phyloP scores from a whole-genome alignment of 2,888 invertebrate species.

The Sceliomorpha sp. region DNA sequence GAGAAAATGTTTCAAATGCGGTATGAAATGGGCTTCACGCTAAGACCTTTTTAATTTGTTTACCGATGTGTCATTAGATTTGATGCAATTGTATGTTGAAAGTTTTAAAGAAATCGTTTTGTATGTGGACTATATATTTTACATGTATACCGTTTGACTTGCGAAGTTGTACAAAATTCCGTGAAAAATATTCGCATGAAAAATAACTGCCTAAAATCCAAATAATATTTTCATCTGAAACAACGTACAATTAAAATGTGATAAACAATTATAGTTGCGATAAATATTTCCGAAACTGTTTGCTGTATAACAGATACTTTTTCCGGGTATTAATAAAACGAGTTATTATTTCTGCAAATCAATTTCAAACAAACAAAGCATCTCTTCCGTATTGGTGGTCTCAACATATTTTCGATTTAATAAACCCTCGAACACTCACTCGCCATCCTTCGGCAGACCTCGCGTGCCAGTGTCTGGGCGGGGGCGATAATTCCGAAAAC shows the following conservation, averaged over 20 bases:
- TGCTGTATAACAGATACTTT: too few relatives aligned
- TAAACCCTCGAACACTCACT: slow-evolving; percentile 64
- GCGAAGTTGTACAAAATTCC: too few relatives aligned
- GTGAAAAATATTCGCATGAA: too few relatives aligned
- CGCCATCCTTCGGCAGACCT: slow-evolving; percentile 56
- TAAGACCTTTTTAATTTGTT: slow-evolving; percentile 8
- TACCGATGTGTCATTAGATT: slow-evolving; percentile 1
- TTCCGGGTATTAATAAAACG: too few relatives aligned
- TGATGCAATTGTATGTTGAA: background rate
- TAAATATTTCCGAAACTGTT: too few relatives aligned
- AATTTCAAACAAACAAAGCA: slow-evolving; percentile 14
- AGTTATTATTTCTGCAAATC: slow-evolving; percentile 7
- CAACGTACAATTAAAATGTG: too few relatives aligned
- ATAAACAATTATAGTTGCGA: too few relatives aligned
- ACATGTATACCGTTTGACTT: too few relatives aligned
- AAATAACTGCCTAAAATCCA: too few relatives aligned
- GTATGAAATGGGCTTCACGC: background rate
- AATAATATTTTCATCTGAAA: too few relatives aligned
- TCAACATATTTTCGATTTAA: slow-evolving; percentile 53
- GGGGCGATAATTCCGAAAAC: slow-evolving; percentile 79
- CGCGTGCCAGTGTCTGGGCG: slow-evolving; percentile 66
- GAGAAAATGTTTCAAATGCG: slow-evolving; percentile 20
- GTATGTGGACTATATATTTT: too few relatives aligned
- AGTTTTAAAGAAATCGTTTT: too few relatives aligned
- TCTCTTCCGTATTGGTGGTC: slow-evolving; percentile 19